Base-by-base conservation (phyloP, 2,888 invertebrate genomes). In the Hyalella azteca region DNA sequence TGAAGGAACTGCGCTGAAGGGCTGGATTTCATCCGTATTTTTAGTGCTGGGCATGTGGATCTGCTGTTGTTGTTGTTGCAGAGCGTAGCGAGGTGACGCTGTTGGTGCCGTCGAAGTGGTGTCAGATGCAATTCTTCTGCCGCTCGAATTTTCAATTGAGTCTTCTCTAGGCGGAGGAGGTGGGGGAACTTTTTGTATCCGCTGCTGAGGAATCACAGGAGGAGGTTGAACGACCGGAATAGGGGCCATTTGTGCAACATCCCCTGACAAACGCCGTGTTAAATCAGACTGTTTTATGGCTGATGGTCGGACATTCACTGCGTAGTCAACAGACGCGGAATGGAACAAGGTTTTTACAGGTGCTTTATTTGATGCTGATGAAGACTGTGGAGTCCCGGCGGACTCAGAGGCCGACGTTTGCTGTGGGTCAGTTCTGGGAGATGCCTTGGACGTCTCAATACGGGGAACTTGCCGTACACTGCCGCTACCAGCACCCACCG, bases 1-100 rank as follows among this genome's bases (percentile, higher is more conserved):
- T 59, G 79, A 66, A 49, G 84, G 83, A 50, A 83, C 81, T 48
- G 84, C 84, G 80, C 82, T 82, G 78, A 84, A 82, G 19, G 84
- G 84, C n/a, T 82, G 81, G 19, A 66, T 36, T 11, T 66, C 66
- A 19, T 66, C 36, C 19, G 26, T n/a, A 15, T n/a, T 19, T 5
- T 32, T n/a, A 19, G 66, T n/a, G 19, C 36, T 66, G 5, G 54
- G 73, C 11, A 40, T 36, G n/a, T 32, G 73, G 36, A 36, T 15
- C 39, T 40, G 73, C 7, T 22, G 39, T 40, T 32, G 73, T 19
- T 29, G 39, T 5, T 78, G 54, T n/a, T 75, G 75, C 32, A 48
- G 32, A 29, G 48, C 13, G 36, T 48, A 75, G 5, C 45, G 40
- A 3, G 75, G 75, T n/a, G 75, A 75, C n/a, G 75, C 41, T 11